Percentiles rank a stretch among this genome's conserved stretches.
These are phyloP conservation scores for Neodiprion pinetum DNA, from an alignment of 1,140 invertebrate species.

Conservation along the genomic window DNA sequence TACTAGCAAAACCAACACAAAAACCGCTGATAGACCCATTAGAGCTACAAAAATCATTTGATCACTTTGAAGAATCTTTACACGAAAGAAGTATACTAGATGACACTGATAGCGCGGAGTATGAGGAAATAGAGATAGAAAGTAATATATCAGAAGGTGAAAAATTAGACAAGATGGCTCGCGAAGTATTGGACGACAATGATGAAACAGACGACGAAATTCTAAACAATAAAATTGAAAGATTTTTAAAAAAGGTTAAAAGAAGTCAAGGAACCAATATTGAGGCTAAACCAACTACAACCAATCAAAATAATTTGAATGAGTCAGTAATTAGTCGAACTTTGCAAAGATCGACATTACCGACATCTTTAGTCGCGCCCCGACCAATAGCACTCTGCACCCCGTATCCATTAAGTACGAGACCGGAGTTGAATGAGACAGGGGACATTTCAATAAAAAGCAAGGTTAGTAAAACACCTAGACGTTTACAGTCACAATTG, in stretches of 20 bases:
- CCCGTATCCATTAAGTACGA: too few species aligned
- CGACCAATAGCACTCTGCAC: too few species aligned
- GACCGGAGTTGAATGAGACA: too few species aligned
- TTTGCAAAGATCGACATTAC: too few species aligned
- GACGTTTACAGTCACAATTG: background rate
- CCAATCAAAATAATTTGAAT: too few species aligned
- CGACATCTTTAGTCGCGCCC: too few species aligned
- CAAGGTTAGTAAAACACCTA: background rate
- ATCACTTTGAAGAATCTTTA: background rate
- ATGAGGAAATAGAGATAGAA: background rate
- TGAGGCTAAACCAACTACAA: too few species aligned
- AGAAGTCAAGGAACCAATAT: too few species aligned
- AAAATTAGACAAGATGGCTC: background rate
- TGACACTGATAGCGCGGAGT: background rate
- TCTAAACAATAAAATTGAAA: background rate
- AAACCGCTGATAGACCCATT: background rate
- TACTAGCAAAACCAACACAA: background rate
- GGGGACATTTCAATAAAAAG: background rate
- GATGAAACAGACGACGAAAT: background rate
- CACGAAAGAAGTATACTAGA: background rate
- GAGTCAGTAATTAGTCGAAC: too few species aligned
- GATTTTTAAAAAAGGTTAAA: too few species aligned
- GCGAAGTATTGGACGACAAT: background rate
- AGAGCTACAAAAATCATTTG: background rate
- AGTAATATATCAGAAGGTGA: background rate